A percentile compares a stretch with the other conserved stretches of the same genome.
Evolutionary conservation across 1,140 invertebrate species (phyloP).

Genomic region (Onthophagus taurus): DNA sequence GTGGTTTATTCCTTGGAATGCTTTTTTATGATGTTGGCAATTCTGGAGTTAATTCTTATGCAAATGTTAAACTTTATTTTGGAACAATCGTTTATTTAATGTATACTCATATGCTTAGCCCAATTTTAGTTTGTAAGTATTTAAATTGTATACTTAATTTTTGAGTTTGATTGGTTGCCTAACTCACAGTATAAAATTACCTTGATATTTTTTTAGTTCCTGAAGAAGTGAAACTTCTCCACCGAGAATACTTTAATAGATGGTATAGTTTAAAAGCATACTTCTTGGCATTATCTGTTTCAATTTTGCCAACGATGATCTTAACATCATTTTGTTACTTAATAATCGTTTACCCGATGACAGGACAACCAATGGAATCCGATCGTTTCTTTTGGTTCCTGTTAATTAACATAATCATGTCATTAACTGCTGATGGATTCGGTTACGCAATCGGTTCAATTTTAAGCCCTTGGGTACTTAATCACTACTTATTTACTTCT

Average conservation of each 20-base stretch:
- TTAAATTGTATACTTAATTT: not conserved
- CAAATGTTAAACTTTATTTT: conserved; percentile 50
- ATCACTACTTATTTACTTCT: not conserved
- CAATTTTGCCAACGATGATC: conserved; percentile 4
- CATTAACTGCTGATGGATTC: conserved; percentile 3
- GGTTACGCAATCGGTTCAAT: conserved; percentile 3
- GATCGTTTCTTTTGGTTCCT: conserved; percentile 44
- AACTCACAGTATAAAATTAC: too few species aligned
- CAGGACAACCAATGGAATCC: conserved; percentile 31
- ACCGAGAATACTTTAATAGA: conserved; percentile 10
- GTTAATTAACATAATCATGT: conserved; percentile 46
- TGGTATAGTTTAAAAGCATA: conserved; percentile 12
- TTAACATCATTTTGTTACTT: not conserved
- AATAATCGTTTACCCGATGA: conserved; percentile 4
- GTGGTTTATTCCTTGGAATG: conserved; percentile 43
- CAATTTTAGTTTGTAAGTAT: conserved; percentile 49
- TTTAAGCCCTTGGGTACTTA: not conserved
- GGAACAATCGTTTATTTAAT: conserved; percentile 50
- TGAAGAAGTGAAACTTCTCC: conserved; percentile 1
- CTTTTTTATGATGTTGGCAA: conserved; percentile 48
- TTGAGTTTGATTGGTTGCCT: not conserved
- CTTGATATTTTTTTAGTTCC: too few species aligned
- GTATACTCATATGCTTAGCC: conserved; percentile 52
- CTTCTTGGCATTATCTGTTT: not conserved
- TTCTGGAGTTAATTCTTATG: conserved; percentile 41